Evolutionary conservation across 2,888 invertebrate species (phyloP), one percentile per base, ranked within the genome.

Genomic region (Leptothorax acervorum): DNA sequence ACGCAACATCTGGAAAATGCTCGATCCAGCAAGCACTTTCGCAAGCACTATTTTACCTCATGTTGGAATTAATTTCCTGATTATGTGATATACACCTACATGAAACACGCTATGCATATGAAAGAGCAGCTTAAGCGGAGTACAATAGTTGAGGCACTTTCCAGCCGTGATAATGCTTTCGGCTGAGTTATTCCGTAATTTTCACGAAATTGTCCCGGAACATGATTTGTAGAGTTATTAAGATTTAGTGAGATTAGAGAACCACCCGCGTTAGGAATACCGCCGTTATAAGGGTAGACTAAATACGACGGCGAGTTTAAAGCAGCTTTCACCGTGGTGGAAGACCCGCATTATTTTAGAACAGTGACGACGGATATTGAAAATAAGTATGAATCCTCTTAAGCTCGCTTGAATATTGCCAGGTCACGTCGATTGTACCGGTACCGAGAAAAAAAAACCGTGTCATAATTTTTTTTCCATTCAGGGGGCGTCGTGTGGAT

Each of bases 171-270:
- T 90, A 90, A 90, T 85, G 88, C 91, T 85, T 76, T 83, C 63
- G 85, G 90, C 82, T 90, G 90, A 91, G 89, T 90, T 90, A 90
- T 90, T 90, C 91, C 73, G 88, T 79, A 90, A 91, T 91, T 90
- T 91, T 90, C 88, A 76, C 86, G 85, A 91, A 88, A 91, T 88
- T 90, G 87, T 88, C 90, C 85, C 85, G 73, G 82, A 84, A 86
- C 76, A 83, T 89, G 90, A 90, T 90, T 89, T 87, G 84, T 85
- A 57, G 88, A 83, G 88, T 90, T 90, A 88, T 90, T 89, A 90
- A 90, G 87, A 89, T 88, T 88, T 89, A 84, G 75, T 70, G 84
- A 88, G 91, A 90, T 90, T 90, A 88, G 85, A 74, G 70, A 65
- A 53, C 68, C 66, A 75, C 70, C 63, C 62, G 60, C 51, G 57